Conservation (phyloP, 2,797 vertebrate species). For the Anabacerthia variegaticeps region DNA sequence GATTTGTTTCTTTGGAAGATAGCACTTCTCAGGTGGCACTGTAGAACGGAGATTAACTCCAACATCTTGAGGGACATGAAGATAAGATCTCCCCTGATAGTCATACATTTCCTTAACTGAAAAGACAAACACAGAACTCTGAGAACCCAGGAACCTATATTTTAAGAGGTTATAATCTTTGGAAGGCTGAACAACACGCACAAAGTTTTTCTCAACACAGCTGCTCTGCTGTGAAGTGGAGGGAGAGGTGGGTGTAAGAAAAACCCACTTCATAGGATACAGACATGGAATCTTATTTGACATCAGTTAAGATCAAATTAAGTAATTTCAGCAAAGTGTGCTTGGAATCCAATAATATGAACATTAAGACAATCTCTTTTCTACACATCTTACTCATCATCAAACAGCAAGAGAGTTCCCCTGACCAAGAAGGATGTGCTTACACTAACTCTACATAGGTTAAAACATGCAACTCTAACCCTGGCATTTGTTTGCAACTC, state of each 20-base stretch:
- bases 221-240: neutral
- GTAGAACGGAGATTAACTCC: conserved; percentile 92
- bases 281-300: neutral
- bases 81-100: conserved; percentile 97
- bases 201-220: neutral
- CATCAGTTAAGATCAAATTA: neutral
- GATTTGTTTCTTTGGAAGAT: conserved; percentile 97
- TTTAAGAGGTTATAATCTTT: neutral
- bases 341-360: neutral
- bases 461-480: neutral
- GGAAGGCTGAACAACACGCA: neutral
- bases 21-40: conserved; percentile 94
- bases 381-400: neutral
- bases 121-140: conserved; percentile 50
- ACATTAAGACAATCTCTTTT: neutral
- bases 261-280: neutral
- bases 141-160: neutral
- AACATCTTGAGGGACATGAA: conserved; percentile 96
- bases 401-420: neutral
- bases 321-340: neutral
- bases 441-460: neutral
- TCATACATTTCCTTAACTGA: conserved; percentile 98
- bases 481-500: neutral
- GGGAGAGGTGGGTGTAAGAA: neutral
- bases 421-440: neutral